phyloP scores from a whole-genome alignment of 64 coral and sea anemone species.

The Actinia equina region DNA sequence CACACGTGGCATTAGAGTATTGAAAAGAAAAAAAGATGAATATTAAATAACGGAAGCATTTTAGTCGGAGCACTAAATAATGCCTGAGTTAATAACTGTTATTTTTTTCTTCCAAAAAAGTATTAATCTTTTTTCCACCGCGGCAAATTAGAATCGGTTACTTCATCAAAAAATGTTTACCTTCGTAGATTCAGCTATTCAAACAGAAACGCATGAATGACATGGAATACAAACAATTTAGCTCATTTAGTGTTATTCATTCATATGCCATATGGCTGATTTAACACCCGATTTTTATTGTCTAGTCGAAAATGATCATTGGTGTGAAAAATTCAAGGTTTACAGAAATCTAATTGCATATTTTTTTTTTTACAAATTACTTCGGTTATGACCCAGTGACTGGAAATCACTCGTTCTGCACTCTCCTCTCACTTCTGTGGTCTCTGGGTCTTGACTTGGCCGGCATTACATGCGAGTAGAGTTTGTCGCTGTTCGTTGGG shows the following conservation, averaged over 20 bases:
- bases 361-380: too few species aligned
- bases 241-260: not conserved
- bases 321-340: not conserved
- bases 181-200: not conserved
- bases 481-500: too few species aligned
- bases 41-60: constrained; percentile 12
- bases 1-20: not conserved
- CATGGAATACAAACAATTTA: not conserved
- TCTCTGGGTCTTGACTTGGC: too few species aligned
- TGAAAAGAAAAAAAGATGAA: not conserved
- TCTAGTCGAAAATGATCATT: too few species aligned
- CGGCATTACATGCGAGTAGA: too few species aligned
- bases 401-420: too few species aligned
- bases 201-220: not conserved
- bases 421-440: too few species aligned
- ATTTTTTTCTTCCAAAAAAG: not conserved
- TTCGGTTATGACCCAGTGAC: too few species aligned
- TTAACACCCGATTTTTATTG: too few species aligned
- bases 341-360: too few species aligned
- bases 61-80: not conserved
- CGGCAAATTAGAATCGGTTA: not conserved
- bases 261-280: not conserved
- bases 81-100: not conserved
- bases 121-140: not conserved
- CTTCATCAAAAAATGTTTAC: not conserved